phyloP scores from a whole-genome alignment of 2,113 vertebrate species.

The Coturnix japonica region DNA sequence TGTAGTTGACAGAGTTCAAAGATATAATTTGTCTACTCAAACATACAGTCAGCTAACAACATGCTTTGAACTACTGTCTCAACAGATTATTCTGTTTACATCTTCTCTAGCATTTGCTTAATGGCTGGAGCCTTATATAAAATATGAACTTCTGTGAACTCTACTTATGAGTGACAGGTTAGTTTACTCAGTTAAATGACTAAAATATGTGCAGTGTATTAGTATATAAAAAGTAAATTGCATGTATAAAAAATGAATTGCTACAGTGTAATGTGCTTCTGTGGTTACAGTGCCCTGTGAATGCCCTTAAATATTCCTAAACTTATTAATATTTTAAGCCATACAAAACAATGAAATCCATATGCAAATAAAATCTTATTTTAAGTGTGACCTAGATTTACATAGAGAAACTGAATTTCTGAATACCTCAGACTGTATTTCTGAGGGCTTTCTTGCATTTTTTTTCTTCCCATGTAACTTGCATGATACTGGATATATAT shows the following conservation, averaged over 20 bases:
- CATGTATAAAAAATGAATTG: not conserved
- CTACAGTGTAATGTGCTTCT: not conserved
- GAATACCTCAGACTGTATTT: not conserved
- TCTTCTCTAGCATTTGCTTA: not conserved
- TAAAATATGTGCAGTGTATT: not conserved
- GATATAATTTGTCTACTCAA: not conserved
- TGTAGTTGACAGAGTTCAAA: not conserved
- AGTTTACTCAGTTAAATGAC: not conserved
- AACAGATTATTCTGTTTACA: not conserved
- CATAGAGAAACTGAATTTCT: not conserved
- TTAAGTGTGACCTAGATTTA: conserved; percentile 18
- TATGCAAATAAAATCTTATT: not conserved
- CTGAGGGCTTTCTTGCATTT: not conserved
- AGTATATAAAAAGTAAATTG: not conserved
- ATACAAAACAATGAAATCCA: not conserved
- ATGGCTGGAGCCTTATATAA: not conserved
- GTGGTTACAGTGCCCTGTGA: not conserved
- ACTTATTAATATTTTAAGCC: conserved; percentile 23
- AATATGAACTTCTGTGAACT: not conserved
- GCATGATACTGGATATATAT: not conserved
- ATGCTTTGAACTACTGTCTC: not conserved
- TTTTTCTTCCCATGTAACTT: not conserved
- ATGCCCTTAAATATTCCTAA: not conserved
- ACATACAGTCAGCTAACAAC: not conserved
- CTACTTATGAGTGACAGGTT: not conserved